phyloP scores from a whole-genome alignment of 2,888 invertebrate species.

The Drosophila tanythrix region DNA sequence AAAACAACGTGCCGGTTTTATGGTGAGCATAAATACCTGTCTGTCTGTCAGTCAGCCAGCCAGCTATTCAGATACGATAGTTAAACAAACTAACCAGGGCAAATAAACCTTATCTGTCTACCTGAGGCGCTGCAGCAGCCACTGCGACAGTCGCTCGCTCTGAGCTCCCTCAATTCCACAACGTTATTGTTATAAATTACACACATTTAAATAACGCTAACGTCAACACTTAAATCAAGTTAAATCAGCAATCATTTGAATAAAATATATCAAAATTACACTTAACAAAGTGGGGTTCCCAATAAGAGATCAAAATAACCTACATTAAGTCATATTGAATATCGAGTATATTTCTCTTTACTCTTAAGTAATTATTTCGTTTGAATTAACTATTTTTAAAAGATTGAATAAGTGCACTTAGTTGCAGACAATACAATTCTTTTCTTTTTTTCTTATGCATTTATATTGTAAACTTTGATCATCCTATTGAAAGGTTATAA shows the following conservation, averaged over 20 bases:
- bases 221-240: slow-evolving; percentile 3
- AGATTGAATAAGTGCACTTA: too few relatives aligned
- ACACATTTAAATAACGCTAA: neutral
- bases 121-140: slow-evolving; percentile 59
- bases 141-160: slow-evolving; percentile 56
- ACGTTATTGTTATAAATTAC: slow-evolving; percentile 9
- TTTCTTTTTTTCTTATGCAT: too few relatives aligned
- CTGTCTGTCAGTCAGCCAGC: slow-evolving; percentile 15
- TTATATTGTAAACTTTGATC: too few relatives aligned
- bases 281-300: neutral
- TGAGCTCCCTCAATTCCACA: neutral
- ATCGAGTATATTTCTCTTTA: neutral
- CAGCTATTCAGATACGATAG: slow-evolving; percentile 28
- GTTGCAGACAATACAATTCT: too few relatives aligned
- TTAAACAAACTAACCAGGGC: slow-evolving; percentile 16
- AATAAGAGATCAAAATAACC: neutral
- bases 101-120: slow-evolving; percentile 69
- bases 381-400: too few relatives aligned
- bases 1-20: slow-evolving; percentile 85
- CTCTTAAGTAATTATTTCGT: too few relatives aligned
- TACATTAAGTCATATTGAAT: neutral
- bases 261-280: neutral
- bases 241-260: neutral
- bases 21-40: slow-evolving; percentile 74
- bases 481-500: too few relatives aligned